These are phyloP conservation scores for Sebastes cheni DNA, from an alignment of 2,797 vertebrate genomes.

Conservation along the genomic window DNA sequence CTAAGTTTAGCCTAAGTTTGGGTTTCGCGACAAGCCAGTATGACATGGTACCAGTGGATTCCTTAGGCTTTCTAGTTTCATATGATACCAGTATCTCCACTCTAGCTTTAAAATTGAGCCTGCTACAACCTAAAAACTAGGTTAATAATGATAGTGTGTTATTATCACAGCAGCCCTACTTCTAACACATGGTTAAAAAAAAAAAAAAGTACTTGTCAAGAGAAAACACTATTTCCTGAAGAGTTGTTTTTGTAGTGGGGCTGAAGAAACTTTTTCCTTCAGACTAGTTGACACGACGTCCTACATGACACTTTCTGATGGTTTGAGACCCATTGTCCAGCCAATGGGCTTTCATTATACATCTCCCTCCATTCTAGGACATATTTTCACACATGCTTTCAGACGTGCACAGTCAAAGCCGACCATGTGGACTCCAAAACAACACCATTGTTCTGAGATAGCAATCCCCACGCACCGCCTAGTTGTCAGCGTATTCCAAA, in stretches of 20 bases:
- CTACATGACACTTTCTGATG: slow-evolving; percentile 8
- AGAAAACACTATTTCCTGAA: not conserved
- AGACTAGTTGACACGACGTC: not conserved
- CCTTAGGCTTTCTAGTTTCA: too few relatives aligned
- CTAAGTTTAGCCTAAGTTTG: too few relatives aligned
- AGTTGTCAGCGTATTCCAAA: slow-evolving; percentile 1
- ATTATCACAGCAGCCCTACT: too few relatives aligned
- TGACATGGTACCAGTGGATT: too few relatives aligned
- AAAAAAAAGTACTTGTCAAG: not conserved
- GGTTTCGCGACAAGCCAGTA: too few relatives aligned
- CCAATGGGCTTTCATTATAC: slow-evolving; percentile 6
- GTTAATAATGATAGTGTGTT: too few relatives aligned
- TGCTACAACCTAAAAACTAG: too few relatives aligned
- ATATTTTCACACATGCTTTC: slow-evolving; percentile 7
- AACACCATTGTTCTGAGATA: not conserved
- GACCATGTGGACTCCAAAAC: not conserved
- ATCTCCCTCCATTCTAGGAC: not conserved
- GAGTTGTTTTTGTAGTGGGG: not conserved
- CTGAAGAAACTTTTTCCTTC: not conserved
- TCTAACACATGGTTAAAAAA: not conserved
- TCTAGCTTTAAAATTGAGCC: too few relatives aligned
- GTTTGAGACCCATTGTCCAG: slow-evolving; percentile 22
- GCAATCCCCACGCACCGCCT: not conserved
- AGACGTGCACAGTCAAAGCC: slow-evolving; percentile 10
- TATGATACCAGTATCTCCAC: too few relatives aligned